Percentiles rank a stretch among this genome's conserved stretches.
phyloP scores from a whole-genome alignment of 2,113 vertebrate genomes.

The Vicugna pacos region DNA sequence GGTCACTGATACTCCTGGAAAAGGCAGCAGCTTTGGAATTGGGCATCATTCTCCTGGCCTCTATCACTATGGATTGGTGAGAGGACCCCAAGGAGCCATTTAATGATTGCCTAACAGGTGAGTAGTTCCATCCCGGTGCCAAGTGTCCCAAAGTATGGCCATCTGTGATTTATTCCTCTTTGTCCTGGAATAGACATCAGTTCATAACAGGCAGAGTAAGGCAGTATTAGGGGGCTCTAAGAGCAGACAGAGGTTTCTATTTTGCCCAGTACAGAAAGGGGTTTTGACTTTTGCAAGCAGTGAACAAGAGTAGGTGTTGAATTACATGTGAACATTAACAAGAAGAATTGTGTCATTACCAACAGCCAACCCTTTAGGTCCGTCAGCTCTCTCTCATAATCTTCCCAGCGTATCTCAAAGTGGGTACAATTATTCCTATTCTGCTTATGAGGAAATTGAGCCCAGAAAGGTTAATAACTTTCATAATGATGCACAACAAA shows the following conservation, averaged over 20 bases:
- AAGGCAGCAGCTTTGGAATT: not conserved
- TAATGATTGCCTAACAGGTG: not conserved
- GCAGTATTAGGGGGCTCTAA: not conserved
- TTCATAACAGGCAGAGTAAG: not conserved
- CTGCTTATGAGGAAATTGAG: conserved; percentile 19
- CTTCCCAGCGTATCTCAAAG: not conserved
- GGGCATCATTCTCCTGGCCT: not conserved
- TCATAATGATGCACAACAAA: not conserved
- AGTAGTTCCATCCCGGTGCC: not conserved
- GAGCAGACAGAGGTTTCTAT: not conserved
- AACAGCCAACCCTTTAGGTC: not conserved
- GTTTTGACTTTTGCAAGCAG: not conserved
- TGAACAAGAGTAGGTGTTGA: not conserved
- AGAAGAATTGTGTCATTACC: not conserved
- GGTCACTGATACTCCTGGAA: not conserved
- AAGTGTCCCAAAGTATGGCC: not conserved
- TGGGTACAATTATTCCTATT: not conserved
- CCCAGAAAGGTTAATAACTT: conserved; percentile 15
- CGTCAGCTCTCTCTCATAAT: not conserved
- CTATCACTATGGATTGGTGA: not conserved
- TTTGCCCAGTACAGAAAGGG: not conserved
- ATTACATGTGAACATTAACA: not conserved
- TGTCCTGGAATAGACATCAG: not conserved
- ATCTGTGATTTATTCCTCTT: not conserved
- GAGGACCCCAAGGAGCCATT: not conserved